Base-by-base conservation (phyloP, 1,140 invertebrate genomes). In the Aphelenchoides fujianensis region DNA sequence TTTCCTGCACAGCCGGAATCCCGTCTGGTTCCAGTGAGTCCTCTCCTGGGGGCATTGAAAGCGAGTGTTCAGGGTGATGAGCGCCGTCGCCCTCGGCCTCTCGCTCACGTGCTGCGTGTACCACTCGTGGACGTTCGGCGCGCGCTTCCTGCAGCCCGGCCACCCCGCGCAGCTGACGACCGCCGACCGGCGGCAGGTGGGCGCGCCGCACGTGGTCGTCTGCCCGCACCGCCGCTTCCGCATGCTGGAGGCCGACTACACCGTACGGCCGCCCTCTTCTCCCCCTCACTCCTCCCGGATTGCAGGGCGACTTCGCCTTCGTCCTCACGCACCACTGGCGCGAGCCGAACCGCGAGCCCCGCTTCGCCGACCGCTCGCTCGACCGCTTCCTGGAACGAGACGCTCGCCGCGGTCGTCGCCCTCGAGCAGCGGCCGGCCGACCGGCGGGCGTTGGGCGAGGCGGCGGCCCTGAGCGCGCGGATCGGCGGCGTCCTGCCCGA, bases 1-100 rank as follows among this genome's bases (percentile, higher is more conserved):
- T 74, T 74, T 76, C n/a, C n/a, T 74, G 30, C 73, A 74, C 52
- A 74, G 74, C 34, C 75, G 73, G 36, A 41, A 74, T 68, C 74
- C 73, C 5, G 31, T 52, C 28, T 74, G 73, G 73, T 74, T 74
- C 63, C 76, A 72, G 73, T 74, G 41, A 27, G 31, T 12, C 7
- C 27, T 7, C 12, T 61, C 12, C 48, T 63, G 3, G 66, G 16
- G n/a, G 3, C 19, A 73, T 9, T 69, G n/a, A 12, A 12, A 71
- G 16, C 16, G 30, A n/a, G n/a, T n/a, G 36, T 53, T 34, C 19
- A 74, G 73, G 63, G 63, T 67, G 5, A 27, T 76, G 32, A 75
- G 72, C n/a, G 74, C 71, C 0, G 35, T 76, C 27, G 57, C 74
- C 5, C 27, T 74, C n/a, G 64, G 68, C 54, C 55, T 59, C 30